A percentile compares a stretch with the other conserved stretches of the same genome.
phyloP scores from a whole-genome alignment of 2,888 invertebrate species.

The Hylaea fasciaria region DNA sequence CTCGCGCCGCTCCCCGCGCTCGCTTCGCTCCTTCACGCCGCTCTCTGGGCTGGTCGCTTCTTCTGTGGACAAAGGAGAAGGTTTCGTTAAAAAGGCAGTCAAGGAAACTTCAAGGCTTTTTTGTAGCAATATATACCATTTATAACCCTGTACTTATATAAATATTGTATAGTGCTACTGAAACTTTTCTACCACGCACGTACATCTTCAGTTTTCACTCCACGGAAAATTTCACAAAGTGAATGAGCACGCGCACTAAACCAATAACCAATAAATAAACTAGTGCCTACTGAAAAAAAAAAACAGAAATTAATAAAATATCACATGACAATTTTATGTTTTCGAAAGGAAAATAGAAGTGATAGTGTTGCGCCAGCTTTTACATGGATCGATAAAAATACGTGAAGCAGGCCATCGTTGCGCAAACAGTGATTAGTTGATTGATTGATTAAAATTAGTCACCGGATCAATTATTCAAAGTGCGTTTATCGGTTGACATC shows the following conservation, averaged over 20 bases:
- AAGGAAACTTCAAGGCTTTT: not conserved
- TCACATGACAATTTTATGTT: conserved; percentile 45
- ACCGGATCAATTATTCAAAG: conserved; percentile 74
- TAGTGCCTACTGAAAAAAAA: conserved; percentile 22
- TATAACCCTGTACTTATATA: no score
- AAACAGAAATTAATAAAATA: conserved; percentile 47
- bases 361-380: not conserved
- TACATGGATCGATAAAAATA: conserved; percentile 21
- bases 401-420: conserved; percentile 53
- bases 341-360: conserved; percentile 49
- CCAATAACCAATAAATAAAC: conserved; percentile 33
- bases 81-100: conserved; percentile 15
- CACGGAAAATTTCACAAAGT: conserved; percentile 13
- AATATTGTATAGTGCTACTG: no score
- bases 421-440: conserved; percentile 71
- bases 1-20: conserved; percentile 77
- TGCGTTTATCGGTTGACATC: conserved; percentile 43
- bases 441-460: conserved; percentile 72
- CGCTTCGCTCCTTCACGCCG: conserved; percentile 83
- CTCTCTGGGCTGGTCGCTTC: conserved; percentile 86
- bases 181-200: not conserved
- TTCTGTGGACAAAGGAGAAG: conserved; percentile 73
- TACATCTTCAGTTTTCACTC: not conserved
- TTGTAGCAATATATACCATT: no score
- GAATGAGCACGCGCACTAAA: not conserved